Conservation (phyloP, 2,797 vertebrate species). For the Lacerta viridis region DNA sequence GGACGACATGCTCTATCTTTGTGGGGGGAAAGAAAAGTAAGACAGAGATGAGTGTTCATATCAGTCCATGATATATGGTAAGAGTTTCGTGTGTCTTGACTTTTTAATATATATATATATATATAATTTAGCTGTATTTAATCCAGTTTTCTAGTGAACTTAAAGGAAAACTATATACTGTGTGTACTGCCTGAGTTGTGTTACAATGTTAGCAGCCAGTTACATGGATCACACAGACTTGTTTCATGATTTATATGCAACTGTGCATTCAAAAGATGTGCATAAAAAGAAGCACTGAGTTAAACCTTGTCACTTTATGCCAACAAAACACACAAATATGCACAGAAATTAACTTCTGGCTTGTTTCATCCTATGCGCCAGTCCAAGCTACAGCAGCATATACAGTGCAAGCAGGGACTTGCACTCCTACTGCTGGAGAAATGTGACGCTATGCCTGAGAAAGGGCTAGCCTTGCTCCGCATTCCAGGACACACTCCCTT, state of each 20-base stretch:
- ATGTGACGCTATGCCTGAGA: background rate
- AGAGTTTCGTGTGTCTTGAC: conserved; percentile 22
- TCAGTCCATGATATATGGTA: background rate
- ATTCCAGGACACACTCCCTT: background rate
- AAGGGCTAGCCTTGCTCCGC: background rate
- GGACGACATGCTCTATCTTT: conserved; percentile 94
- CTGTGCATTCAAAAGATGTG: background rate
- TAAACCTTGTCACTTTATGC: background rate
- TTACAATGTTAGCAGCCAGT: background rate
- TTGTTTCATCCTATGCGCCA: background rate
- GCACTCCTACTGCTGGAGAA: background rate
- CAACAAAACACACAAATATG: background rate
- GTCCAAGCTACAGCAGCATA: background rate
- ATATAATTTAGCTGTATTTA: conserved; percentile 39
- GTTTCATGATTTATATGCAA: background rate
- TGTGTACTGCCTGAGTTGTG: background rate
- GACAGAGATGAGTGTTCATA: conserved; percentile 38
- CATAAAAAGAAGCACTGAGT: conserved; percentile 14
- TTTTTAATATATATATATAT: background rate
- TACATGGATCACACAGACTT: background rate
- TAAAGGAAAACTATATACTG: conserved; percentile 29
- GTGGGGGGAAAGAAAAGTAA: conserved; percentile 68
- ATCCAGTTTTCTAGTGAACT: background rate
- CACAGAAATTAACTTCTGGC: background rate
- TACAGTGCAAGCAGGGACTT: too few relatives aligned